Conservation (phyloP, 53 echinoderm and acorn worm species). For the Mesocentrotus franciscanus region DNA sequence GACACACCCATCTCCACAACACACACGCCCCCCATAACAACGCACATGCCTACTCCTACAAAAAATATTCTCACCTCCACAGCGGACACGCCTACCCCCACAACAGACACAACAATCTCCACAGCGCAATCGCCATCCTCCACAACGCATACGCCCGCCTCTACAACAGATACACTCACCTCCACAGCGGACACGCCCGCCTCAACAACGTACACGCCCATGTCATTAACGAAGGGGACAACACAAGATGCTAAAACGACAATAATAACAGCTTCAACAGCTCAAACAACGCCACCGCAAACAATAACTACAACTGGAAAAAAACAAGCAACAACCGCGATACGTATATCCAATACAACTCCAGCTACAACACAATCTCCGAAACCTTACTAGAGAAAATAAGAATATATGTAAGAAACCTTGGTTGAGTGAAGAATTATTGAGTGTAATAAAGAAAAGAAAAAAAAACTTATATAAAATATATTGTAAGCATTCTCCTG, state of each 20-base stretch:
- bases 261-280: neutral
- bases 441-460: too few relatives aligned
- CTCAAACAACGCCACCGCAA: neutral
- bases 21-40: neutral
- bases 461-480: too few relatives aligned
- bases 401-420: too few relatives aligned
- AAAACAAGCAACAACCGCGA: neutral
- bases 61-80: neutral
- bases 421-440: too few relatives aligned
- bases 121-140: neutral
- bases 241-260: neutral
- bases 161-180: too few relatives aligned
- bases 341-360: neutral
- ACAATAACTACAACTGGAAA: neutral
- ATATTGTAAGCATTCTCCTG: too few relatives aligned
- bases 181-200: neutral
- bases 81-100: neutral
- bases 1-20: neutral
- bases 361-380: neutral
- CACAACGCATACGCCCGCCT: neutral
- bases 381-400: too few relatives aligned
- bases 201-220: neutral
- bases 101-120: neutral
- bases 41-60: neutral
- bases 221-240: neutral